These are phyloP conservation scores for Trachymyrmex septentrionalis DNA, from an alignment of 1,140 invertebrate species.

Conservation along the genomic window DNA sequence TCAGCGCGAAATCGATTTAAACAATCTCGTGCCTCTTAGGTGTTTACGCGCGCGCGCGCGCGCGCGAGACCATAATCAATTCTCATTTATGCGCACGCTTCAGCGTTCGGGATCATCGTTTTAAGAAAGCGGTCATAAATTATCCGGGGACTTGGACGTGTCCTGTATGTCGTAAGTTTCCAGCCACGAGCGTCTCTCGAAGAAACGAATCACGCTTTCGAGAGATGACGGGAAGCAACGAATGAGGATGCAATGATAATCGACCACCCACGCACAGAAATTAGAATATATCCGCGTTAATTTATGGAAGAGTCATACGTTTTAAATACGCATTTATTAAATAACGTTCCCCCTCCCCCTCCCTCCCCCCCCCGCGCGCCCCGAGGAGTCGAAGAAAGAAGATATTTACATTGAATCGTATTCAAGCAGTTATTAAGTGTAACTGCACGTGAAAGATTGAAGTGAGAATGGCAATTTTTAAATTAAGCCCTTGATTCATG, in stretches of 20 bases:
- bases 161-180: constrained; percentile 63
- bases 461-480: background rate
- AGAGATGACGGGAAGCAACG: constrained; percentile 9
- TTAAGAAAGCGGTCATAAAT: constrained; percentile 75
- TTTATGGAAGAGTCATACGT: constrained; percentile 79
- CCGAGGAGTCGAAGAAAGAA: background rate
- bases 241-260: constrained; percentile 69
- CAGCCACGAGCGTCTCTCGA: background rate
- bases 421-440: background rate
- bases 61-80: constrained; percentile 64
- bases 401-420: background rate
- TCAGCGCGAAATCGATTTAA: constrained; percentile 58
- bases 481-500: background rate
- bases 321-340: constrained; percentile 71
- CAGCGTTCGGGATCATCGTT: constrained; percentile 66
- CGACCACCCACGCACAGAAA: constrained; percentile 78
- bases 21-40: constrained; percentile 59
- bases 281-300: constrained; percentile 81
- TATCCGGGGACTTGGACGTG: constrained; percentile 54
- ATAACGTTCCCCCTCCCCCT: too few species aligned
- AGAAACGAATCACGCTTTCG: constrained; percentile 40
- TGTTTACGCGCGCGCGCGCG: constrained; percentile 2
- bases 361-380: too few species aligned
- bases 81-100: constrained; percentile 71
- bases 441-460: background rate